phyloP scores from a whole-genome alignment of 2,888 invertebrate genomes.

The Rhagophthalmus giganteus region DNA sequence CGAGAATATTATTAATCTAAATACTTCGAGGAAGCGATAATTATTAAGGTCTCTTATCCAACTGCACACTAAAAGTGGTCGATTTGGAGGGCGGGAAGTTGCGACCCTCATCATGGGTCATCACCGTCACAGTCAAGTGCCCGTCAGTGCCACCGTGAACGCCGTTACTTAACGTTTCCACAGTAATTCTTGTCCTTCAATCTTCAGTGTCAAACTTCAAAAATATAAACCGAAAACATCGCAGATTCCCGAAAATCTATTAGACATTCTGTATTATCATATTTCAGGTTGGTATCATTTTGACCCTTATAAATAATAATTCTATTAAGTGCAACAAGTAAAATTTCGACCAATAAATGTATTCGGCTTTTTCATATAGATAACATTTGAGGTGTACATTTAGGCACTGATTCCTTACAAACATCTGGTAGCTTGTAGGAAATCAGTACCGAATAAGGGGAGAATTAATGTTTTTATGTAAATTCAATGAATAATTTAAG shows the following conservation, averaged over 20 bases:
- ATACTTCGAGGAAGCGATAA: slow-evolving; percentile 16
- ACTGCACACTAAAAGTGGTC: slow-evolving; percentile 37
- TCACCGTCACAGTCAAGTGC: slow-evolving; percentile 35
- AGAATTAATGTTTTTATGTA: slow-evolving; percentile 36
- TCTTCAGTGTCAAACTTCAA: not conserved
- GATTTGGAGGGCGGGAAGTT: slow-evolving; percentile 37
- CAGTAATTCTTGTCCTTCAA: slow-evolving; percentile 4
- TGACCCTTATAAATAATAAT: not conserved
- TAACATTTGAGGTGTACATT: not conserved
- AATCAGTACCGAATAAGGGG: slow-evolving; percentile 25
- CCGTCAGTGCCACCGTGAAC: slow-evolving; percentile 39
- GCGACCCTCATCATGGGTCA: slow-evolving; percentile 37
- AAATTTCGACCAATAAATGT: not conserved
- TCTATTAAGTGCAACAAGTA: not conserved
- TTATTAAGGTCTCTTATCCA: slow-evolving; percentile 9
- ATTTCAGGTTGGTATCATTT: not conserved
- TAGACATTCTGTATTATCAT: not conserved
- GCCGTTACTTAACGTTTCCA: slow-evolving; percentile 23
- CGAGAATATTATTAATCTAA: no score
- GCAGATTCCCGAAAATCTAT: not conserved
- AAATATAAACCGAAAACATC: no score
- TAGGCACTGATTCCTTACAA: not conserved
- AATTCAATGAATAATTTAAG: slow-evolving; percentile 38
- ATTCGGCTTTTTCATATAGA: not conserved
- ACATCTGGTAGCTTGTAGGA: slow-evolving; percentile 11